Percentiles rank a stretch among this genome's conserved stretches.
Conservation (phyloP, 2,113 vertebrate genomes). For the Chaetodon auriga region DNA sequence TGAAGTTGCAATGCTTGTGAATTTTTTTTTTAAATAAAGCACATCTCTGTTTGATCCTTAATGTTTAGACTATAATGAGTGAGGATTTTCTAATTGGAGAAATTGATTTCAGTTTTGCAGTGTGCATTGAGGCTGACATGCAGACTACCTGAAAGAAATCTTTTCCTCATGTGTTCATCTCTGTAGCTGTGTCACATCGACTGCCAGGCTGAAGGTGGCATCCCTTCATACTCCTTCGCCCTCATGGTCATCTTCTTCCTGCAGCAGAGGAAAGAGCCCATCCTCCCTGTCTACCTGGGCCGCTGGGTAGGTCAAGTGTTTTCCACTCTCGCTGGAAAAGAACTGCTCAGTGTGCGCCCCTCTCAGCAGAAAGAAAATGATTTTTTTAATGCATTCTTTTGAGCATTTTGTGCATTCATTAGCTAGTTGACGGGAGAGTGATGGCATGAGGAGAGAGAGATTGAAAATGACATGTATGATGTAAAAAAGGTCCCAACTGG, state of each 20-base stretch:
- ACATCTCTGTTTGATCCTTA: too few relatives aligned
- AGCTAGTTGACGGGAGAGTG: too few relatives aligned
- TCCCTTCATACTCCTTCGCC: constrained; percentile 97
- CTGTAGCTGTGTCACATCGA: constrained; percentile 96
- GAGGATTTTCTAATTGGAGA: neutral
- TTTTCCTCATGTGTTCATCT: neutral
- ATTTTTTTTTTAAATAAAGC: neutral
- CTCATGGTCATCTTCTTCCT: constrained; percentile 99
- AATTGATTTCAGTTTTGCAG: neutral
- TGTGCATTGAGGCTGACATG: neutral
- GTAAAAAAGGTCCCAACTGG: too few relatives aligned
- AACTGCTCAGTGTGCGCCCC: neutral
- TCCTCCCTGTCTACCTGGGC: constrained; percentile 95
- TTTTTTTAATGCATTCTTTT: neutral
- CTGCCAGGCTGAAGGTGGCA: constrained; percentile 96
- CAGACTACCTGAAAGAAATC: neutral
- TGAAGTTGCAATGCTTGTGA: neutral
- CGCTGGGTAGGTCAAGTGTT: constrained; percentile 88
- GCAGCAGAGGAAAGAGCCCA: constrained; percentile 93
- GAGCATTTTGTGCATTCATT: too few relatives aligned
- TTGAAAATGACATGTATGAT: too few relatives aligned
- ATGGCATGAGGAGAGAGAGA: too few relatives aligned
- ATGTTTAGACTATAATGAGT: too few relatives aligned
- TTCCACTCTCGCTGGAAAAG: neutral
- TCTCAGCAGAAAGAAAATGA: neutral